Evolutionary conservation across 2,113 vertebrate species (phyloP).

Genomic region (Pelvicachromis taeniatus): DNA sequence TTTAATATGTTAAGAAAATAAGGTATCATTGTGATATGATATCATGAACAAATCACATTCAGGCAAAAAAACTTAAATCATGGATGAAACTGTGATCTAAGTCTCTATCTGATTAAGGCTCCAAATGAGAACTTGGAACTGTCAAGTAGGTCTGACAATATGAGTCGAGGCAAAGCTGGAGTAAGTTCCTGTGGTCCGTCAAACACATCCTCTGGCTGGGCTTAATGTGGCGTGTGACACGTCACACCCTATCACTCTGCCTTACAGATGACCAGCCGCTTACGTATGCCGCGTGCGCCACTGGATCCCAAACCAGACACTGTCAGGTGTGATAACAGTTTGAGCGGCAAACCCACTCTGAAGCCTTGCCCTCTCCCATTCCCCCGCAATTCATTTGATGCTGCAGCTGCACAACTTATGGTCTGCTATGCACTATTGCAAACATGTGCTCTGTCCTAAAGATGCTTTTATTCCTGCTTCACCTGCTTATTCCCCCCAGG

Average conservation of each 20-base stretch:
- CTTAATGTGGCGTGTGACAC: slow-evolving; percentile 60
- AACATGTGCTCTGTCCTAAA: slow-evolving; percentile 31
- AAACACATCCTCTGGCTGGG: slow-evolving; percentile 50
- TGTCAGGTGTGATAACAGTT: slow-evolving; percentile 75
- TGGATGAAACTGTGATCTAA: not conserved
- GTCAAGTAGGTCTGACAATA: slow-evolving; percentile 28
- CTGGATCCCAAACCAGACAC: slow-evolving; percentile 67
- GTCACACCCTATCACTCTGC: slow-evolving; percentile 67
- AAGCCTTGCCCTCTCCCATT: slow-evolving; percentile 57
- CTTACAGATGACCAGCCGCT: slow-evolving; percentile 61
- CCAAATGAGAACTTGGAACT: not conserved
- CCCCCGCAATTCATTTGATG: slow-evolving; percentile 20
- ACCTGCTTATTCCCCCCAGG: slow-evolving; percentile 37
- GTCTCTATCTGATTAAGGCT: not conserved
- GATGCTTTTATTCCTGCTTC: slow-evolving; percentile 48
- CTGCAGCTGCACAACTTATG: slow-evolving; percentile 23
- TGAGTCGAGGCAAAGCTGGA: slow-evolving; percentile 18
- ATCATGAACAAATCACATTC: not conserved
- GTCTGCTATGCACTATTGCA: slow-evolving; percentile 20
- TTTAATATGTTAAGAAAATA: not conserved
- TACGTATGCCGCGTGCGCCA: slow-evolving; percentile 62
- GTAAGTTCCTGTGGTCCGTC: slow-evolving; percentile 51
- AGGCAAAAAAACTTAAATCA: not conserved
- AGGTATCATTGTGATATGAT: not conserved
- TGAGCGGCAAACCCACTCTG: slow-evolving; percentile 59